phyloP scores from a whole-genome alignment of 92 coral and sea anemone species.

The Phenganax stokvisi region DNA sequence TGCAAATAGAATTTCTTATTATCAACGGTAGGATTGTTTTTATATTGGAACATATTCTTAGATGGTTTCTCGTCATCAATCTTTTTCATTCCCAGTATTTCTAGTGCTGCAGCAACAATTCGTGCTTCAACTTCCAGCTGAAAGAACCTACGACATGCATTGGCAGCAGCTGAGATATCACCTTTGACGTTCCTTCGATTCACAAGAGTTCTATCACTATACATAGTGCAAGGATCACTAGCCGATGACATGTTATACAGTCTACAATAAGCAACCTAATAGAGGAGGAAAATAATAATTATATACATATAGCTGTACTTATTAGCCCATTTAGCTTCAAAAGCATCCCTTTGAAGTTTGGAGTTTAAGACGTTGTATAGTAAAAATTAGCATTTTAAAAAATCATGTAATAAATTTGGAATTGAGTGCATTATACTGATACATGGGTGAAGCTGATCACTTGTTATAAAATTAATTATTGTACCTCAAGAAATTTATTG shows the following conservation, averaged over 20 bases:
- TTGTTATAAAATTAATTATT: neutral
- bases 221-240: slow-evolving; percentile 57
- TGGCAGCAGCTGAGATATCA: slow-evolving; percentile 66
- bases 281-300: neutral
- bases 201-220: no score
- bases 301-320: no score
- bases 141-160: slow-evolving; percentile 68
- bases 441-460: neutral
- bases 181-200: slow-evolving; percentile 54
- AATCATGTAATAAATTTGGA: neutral
- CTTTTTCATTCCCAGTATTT: slow-evolving; percentile 31
- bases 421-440: neutral
- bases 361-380: neutral
- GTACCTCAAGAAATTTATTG: slow-evolving; percentile 52
- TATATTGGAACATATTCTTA: no score
- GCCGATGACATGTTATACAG: slow-evolving; percentile 55
- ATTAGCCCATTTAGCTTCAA: neutral
- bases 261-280: slow-evolving; percentile 50
- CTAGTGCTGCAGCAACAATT: slow-evolving; percentile 43
- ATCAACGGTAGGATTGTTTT: no score
- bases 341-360: no score
- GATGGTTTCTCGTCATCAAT: neutral
- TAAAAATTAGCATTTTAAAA: neutral
- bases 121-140: slow-evolving; percentile 47
- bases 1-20: slow-evolving; percentile 51